Conservation (phyloP, 2,113 vertebrate genomes). For the Nesogale talazaci region DNA sequence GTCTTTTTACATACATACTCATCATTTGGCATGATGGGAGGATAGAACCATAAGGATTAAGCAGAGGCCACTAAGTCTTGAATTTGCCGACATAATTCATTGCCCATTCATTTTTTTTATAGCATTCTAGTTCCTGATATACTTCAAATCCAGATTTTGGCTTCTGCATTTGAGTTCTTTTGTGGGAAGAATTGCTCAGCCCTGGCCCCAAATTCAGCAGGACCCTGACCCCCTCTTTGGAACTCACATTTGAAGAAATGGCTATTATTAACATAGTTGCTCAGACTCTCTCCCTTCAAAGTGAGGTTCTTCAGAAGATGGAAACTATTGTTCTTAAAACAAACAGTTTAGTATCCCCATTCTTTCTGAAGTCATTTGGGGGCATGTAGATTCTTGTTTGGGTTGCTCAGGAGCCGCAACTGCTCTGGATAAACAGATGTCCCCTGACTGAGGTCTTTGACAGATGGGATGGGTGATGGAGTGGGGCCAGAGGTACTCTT, state of each 20-base stretch:
- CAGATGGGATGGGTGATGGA: not conserved
- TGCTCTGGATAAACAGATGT: no score
- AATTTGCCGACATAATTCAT: not conserved
- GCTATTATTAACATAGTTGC: not conserved
- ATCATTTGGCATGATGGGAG: not conserved
- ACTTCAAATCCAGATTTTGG: not conserved
- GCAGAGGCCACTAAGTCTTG: not conserved
- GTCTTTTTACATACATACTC: not conserved
- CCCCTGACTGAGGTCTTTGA: rapidly evolving
- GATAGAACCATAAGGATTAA: not conserved
- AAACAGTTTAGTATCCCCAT: not conserved
- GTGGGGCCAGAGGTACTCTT: not conserved
- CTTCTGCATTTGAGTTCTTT: not conserved
- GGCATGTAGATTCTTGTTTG: not conserved
- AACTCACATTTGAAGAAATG: not conserved
- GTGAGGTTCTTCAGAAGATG: not conserved
- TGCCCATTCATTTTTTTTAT: not conserved
- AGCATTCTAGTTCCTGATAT: not conserved
- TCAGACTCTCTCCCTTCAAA: not conserved
- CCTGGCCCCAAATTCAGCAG: no score
- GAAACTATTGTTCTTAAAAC: not conserved
- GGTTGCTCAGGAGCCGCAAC: not conserved
- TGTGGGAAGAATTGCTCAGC: not conserved
- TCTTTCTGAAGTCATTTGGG: not conserved
- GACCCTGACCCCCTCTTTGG: not conserved